Conservation (phyloP, 2,888 invertebrate species). For the Cheilosia impressa region DNA sequence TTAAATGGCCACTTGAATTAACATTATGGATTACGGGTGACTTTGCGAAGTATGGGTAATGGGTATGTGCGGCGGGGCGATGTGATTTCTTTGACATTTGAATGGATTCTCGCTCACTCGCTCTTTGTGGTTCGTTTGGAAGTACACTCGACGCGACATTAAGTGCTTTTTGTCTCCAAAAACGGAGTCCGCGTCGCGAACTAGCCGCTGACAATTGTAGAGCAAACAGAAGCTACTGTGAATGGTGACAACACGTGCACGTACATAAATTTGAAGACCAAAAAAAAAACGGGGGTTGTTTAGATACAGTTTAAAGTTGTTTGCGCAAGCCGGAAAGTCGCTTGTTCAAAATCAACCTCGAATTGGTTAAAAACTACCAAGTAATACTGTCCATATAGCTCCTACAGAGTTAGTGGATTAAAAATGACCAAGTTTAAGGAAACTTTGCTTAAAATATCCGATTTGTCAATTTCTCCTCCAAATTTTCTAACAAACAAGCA, state of each 20-base stretch:
- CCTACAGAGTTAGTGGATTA: no score
- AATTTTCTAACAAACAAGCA: no score
- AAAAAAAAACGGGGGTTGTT: not conserved
- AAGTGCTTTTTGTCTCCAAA: constrained; percentile 52
- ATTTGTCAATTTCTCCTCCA: no score
- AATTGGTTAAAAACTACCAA: no score
- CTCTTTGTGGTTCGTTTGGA: constrained; percentile 24
- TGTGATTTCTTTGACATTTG: constrained; percentile 64
- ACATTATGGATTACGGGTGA: constrained; percentile 72
- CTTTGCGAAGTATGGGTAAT: constrained; percentile 7
- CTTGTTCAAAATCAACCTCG: no score
- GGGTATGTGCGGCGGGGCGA: constrained; percentile 10
- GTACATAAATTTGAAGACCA: not conserved
- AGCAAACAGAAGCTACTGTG: constrained; percentile 24
- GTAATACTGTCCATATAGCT: no score
- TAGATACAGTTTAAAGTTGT: no score
- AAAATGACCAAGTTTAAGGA: no score
- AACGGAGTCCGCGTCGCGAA: constrained; percentile 33
- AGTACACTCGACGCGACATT: constrained; percentile 61
- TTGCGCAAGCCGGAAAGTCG: no score
- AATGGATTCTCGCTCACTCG: constrained; percentile 40
- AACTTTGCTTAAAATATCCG: no score
- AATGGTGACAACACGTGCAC: not conserved
- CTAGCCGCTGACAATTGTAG: constrained; percentile 37
- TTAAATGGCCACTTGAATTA: constrained; percentile 73